phyloP scores from a whole-genome alignment of 2,888 invertebrate genomes.

The Nomada fucata region DNA sequence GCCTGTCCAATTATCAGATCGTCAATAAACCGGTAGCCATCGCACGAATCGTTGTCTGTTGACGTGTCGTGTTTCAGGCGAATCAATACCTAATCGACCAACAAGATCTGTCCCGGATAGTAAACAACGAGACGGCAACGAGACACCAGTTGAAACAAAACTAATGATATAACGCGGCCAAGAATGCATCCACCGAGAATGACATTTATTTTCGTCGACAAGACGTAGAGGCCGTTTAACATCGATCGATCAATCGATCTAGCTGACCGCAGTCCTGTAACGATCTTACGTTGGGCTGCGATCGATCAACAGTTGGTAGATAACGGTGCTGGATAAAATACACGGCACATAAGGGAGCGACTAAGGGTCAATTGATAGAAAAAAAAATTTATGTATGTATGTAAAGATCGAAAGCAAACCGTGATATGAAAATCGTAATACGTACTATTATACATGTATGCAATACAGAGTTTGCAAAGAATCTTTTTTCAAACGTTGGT shows the following conservation, averaged over 20 bases:
- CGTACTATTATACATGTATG: too few relatives aligned
- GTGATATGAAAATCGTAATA: too few relatives aligned
- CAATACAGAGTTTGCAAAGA: too few relatives aligned
- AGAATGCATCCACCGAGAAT: constrained; percentile 45
- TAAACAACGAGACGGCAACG: constrained; percentile 36
- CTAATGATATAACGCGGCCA: constrained; percentile 36
- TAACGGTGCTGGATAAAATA: constrained; percentile 47
- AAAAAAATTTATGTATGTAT: too few relatives aligned
- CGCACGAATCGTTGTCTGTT: constrained; percentile 28
- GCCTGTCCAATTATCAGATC: neutral
- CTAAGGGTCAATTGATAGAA: too few relatives aligned
- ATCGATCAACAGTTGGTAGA: constrained; percentile 53
- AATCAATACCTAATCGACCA: constrained; percentile 45
- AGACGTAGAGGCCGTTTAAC: constrained; percentile 49
- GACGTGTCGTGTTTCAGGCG: constrained; percentile 17
- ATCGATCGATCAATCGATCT: constrained; percentile 54
- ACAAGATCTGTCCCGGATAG: constrained; percentile 45
- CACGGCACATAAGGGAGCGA: neutral
- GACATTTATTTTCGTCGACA: constrained; percentile 52
- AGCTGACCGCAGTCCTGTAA: constrained; percentile 21
- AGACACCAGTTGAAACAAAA: constrained; percentile 20
- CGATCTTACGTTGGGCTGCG: constrained; percentile 48
- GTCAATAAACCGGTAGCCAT: constrained; percentile 36
- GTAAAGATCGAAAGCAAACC: too few relatives aligned
- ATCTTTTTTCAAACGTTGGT: too few relatives aligned